phyloP scores from a whole-genome alignment of 2,113 vertebrate genomes.

The Atrichornis clamosus region DNA sequence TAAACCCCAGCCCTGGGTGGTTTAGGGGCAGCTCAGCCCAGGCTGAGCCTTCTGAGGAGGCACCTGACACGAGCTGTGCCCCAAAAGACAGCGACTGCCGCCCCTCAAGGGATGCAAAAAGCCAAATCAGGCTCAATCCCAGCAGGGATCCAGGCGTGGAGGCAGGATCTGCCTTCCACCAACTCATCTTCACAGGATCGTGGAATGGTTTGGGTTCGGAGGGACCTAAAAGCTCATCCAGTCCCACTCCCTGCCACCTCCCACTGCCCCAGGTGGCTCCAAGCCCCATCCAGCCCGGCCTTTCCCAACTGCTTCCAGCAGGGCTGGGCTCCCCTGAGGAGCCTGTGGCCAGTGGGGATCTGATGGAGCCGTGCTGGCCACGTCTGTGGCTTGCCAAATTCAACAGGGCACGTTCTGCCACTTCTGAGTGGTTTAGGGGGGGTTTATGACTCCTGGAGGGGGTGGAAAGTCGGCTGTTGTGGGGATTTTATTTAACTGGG shows the following conservation, averaged over 20 bases:
- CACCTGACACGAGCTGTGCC: not conserved
- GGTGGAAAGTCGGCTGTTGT: not conserved
- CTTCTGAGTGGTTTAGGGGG: rapidly evolving
- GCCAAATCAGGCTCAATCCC: not conserved
- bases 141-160: not conserved
- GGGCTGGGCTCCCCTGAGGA: not conserved
- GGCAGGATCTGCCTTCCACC: not conserved
- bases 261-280: not conserved
- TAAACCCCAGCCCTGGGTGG: not conserved
- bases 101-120: not conserved
- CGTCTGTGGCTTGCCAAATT: not conserved
- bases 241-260: not conserved
- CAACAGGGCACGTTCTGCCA: not conserved
- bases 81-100: rapidly evolving
- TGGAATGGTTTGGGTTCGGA: not conserved
- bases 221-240: not conserved
- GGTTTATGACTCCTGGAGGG: not conserved
- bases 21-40: not conserved
- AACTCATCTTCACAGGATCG: no score
- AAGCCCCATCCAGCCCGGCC: not conserved
- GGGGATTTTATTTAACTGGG: not conserved
- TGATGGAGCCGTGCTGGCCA: not conserved
- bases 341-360: rapidly evolving
- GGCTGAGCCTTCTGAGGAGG: rapidly evolving
- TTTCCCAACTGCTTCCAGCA: rapidly evolving